These are phyloP conservation scores for Syritta pipiens DNA, from an alignment of 2,888 invertebrate genomes.

Conservation along the genomic window DNA sequence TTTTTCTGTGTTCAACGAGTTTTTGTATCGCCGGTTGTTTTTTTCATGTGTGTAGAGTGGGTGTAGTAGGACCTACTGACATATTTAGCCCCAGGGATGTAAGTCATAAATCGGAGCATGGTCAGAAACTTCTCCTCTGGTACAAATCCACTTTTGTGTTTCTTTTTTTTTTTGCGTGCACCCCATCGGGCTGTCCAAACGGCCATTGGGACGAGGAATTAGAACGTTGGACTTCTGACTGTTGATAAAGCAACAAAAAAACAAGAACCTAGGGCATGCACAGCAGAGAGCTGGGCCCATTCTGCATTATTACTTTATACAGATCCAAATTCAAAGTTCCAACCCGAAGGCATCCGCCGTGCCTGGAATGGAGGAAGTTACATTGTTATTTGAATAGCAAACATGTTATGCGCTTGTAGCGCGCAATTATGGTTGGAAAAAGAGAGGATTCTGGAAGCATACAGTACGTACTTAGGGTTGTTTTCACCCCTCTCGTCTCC, in stretches of 20 bases:
- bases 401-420: constrained; percentile 67
- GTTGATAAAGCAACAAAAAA: constrained; percentile 6
- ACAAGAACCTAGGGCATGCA: constrained; percentile 8
- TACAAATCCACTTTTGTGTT: constrained; percentile 51
- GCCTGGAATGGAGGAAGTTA: constrained; percentile 53
- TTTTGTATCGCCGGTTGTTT: constrained; percentile 3
- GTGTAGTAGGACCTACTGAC: constrained; percentile 13
- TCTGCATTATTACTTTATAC: constrained; percentile 61
- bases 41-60: neutral
- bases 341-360: constrained; percentile 52
- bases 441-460: constrained; percentile 35
- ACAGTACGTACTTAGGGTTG: neutral
- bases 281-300: constrained; percentile 7
- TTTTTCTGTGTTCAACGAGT: neutral
- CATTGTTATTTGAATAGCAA: constrained; percentile 66
- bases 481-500: neutral
- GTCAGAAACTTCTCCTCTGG: constrained; percentile 46
- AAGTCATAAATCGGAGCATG: constrained; percentile 47
- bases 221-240: constrained; percentile 20
- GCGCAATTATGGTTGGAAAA: constrained; percentile 62
- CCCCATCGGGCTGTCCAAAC: constrained; percentile 1
- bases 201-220: constrained; percentile 30
- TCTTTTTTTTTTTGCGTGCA: neutral
- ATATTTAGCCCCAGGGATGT: constrained; percentile 40
- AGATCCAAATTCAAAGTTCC: constrained; percentile 58